Base-by-base conservation (phyloP, 1,140 invertebrate species). In the Drosophila ohnishii region DNA sequence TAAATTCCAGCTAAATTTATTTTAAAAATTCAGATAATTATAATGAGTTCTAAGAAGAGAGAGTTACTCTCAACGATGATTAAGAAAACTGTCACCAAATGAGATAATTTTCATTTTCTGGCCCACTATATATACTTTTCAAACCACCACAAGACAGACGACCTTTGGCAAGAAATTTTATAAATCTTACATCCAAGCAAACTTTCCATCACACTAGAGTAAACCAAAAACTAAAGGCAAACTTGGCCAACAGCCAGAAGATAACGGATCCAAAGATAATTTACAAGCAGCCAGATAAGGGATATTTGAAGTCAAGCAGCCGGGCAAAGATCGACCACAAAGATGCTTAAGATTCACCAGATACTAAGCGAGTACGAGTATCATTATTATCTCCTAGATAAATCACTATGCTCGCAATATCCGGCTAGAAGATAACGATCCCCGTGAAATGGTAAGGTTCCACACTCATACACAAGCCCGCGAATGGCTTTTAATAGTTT, bases 391-490 rank as follows among this genome's bases (percentile, higher is more conserved):
- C 69, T 72, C 5, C 35, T 13, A 72, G 69, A 71, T 72, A 72
- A 71, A 72, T 72, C 69, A 59, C 44, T 71, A 71, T 72, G 42
- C 66, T 59, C 69, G 65, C 69, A 71, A 71, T 72, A 72, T 71
- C 69, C 69, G 69, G 69, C 53, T 57, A 9, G 13, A 25, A 70
- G 69, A 72, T 72, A 72, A 72, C 69, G 69, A 72, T 70, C 67
- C 37, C 67, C 65, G 67, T 58, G 67, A 70, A 71, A 58, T 70
- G 67, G 67, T 30, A 25, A 69, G 47, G 39, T 45, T 62, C 28
- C 13, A 28, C 57, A 45, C 62, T 32, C 25, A 30, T 10, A 60
- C 13, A 60, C 34, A 25, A 25, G 40, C 55, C 34, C 9, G 25
- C 39, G 8, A 40, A 11, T 10, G 19, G 19, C n/a, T 48, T 71